Conservation (phyloP, 2,797 vertebrate species). For the Tenualosa thibaudeaui region DNA sequence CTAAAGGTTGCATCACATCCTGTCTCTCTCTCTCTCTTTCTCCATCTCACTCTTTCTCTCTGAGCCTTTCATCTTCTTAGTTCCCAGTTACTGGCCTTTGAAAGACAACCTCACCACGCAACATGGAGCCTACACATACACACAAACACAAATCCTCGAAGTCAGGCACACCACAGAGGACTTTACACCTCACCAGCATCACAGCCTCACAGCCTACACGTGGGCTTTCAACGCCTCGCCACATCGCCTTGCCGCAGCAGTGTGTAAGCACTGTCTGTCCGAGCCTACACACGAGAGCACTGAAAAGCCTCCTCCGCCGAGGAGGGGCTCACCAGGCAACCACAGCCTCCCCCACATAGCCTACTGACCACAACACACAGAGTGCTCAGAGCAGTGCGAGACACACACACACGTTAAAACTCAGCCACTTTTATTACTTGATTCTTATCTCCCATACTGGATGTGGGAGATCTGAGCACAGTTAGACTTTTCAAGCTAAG, state of each 20-base stretch:
- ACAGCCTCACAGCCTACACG: background rate
- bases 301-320: background rate
- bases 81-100: background rate
- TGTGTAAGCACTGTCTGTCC: background rate
- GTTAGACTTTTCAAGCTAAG: background rate
- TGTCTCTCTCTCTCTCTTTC: background rate
- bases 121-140: background rate
- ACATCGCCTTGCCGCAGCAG: background rate
- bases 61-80: background rate
- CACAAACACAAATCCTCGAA: conserved; percentile 50
- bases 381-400: background rate
- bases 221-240: background rate
- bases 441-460: background rate
- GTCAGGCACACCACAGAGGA: conserved; percentile 22
- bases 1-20: background rate
- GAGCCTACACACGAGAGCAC: background rate
- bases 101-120: background rate
- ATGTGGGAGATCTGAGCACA: background rate
- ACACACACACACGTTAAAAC: conserved; percentile 8
- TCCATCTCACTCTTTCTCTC: background rate
- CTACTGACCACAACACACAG: background rate
- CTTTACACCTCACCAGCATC: background rate
- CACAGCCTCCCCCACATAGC: background rate
- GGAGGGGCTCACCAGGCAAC: background rate
- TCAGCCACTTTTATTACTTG: background rate